phyloP scores from a whole-genome alignment of 1,140 invertebrate species.

The Eupristina koningsbergeri region DNA sequence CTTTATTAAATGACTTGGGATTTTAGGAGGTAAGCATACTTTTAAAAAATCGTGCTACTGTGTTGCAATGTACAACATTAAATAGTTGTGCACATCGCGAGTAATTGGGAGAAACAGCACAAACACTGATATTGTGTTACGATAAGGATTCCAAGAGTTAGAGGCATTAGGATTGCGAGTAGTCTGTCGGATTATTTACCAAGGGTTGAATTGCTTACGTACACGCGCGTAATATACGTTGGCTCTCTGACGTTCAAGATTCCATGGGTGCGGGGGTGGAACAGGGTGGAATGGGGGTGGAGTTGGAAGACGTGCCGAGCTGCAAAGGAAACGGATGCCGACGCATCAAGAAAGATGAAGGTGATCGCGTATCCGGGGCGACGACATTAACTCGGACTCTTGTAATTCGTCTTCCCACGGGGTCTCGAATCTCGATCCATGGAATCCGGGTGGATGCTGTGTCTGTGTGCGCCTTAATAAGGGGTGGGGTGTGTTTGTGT shows the following conservation, averaged over 20 bases:
- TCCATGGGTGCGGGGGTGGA: neutral
- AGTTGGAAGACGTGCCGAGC: neutral
- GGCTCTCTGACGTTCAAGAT: neutral
- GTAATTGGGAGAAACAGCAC: neutral
- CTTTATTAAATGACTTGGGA: neutral
- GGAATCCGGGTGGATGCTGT: too few relatives aligned
- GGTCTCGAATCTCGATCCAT: neutral
- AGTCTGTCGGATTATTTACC: neutral
- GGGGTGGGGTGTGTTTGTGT: neutral
- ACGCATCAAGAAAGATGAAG: slow-evolving; percentile 25
- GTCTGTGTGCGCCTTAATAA: too few relatives aligned
- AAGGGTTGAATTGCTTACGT: neutral
- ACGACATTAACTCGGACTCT: slow-evolving; percentile 29
- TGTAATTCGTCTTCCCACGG: slow-evolving; percentile 32
- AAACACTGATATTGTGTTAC: neutral
- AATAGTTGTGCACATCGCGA: too few relatives aligned
- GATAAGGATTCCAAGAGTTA: neutral
- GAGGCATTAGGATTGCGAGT: neutral
- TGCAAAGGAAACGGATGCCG: neutral
- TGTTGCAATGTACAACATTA: too few relatives aligned
- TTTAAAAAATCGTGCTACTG: too few relatives aligned
- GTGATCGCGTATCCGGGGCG: neutral
- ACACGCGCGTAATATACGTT: neutral
- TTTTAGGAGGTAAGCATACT: too few relatives aligned
- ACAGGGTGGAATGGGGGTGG: too few relatives aligned